Base-by-base conservation (phyloP, 2,888 invertebrate species). In the Himalopsyche japonica region DNA sequence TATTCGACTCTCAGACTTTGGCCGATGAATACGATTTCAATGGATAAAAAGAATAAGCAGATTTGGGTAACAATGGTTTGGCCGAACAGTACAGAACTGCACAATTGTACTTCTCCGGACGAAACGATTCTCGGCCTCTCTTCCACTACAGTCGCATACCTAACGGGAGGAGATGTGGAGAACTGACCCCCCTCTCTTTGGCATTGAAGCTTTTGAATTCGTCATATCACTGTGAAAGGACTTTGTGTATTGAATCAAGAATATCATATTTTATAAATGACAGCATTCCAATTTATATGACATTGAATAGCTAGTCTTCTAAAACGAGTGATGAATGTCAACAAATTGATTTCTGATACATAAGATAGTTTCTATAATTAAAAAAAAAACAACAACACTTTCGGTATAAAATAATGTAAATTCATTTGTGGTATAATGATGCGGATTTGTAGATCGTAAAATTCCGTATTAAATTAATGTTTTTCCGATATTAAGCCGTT, bases 1-100 rank as follows among this genome's bases (percentile, higher is more conserved):
- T 30, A 70, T 30, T 70, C 70, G 70, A 70, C 70, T 70, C 70
- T 70, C 70, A 70, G 70, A 70, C 70, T 70, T 70, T 70, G 82
- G 64, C 80, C 82, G 82, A 80, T 82, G 84, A 82, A 84, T 82
- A 80, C 84, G 79, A 82, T 84, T 82, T 82, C 81, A 83, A 85
- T 85, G 85, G 82, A 85, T 85, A 85, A 85, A 85, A 85, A 85
- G 82, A 85, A 85, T 85, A 83, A 83, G 85, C 85, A 85, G 78
- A 85, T 85, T 83, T 83, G 82, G 85, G 80, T 85, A 82, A 85
- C 85, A 85, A 85, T 85, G 80, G 85, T 47, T 30, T 70, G 70
- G 27, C 70, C 70, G 70, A 70, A 70, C 30, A 70, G 70, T 70
- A 70, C 70, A 70, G 70, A 70, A 30, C 70, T 70, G 70, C 70